Percentiles rank a stretch among this genome's conserved stretches.
phyloP scores from a whole-genome alignment of 2,113 vertebrate species.

The Hippoglossus stenolepis region DNA sequence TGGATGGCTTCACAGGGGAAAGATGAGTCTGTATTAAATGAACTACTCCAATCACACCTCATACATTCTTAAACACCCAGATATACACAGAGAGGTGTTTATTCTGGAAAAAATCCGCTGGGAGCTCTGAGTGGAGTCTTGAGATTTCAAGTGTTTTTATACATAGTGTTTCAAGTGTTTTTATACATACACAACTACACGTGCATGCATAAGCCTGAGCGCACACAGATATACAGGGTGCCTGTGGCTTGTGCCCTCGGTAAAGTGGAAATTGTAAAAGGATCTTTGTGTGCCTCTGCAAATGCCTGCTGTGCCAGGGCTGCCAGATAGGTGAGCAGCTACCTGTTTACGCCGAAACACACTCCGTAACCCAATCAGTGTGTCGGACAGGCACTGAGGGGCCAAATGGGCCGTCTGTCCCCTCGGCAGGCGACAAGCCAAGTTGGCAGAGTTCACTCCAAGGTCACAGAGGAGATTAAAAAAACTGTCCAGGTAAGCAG shows the following conservation, averaged over 20 bases:
- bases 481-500: slow-evolving; percentile 20
- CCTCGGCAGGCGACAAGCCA: slow-evolving; percentile 34
- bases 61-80: slow-evolving; percentile 3
- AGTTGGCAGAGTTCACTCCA: slow-evolving; percentile 36
- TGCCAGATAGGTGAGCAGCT: slow-evolving; percentile 48
- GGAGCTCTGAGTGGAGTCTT: background rate
- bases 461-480: slow-evolving; percentile 46
- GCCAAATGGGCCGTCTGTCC: slow-evolving; percentile 22
- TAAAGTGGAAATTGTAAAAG: slow-evolving; percentile 61
- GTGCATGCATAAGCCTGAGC: slow-evolving; percentile 1
- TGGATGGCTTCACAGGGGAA: slow-evolving; percentile 17
- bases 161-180: slow-evolving; percentile 16
- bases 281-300: slow-evolving; percentile 61
- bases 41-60: slow-evolving; percentile 33
- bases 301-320: slow-evolving; percentile 31
- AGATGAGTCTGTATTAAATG: slow-evolving; percentile 23
- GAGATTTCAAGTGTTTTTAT: slow-evolving; percentile 11
- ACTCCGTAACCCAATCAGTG: slow-evolving; percentile 58
- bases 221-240: background rate
- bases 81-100: slow-evolving; percentile 3
- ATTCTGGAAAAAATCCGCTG: slow-evolving; percentile 23
- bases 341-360: slow-evolving; percentile 57
- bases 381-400: slow-evolving; percentile 45
- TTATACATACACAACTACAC: background rate
- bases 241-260: slow-evolving; percentile 31